These are phyloP conservation scores for Calephelis virginiensis DNA, from an alignment of 1,140 invertebrate species.

Conservation along the genomic window DNA sequence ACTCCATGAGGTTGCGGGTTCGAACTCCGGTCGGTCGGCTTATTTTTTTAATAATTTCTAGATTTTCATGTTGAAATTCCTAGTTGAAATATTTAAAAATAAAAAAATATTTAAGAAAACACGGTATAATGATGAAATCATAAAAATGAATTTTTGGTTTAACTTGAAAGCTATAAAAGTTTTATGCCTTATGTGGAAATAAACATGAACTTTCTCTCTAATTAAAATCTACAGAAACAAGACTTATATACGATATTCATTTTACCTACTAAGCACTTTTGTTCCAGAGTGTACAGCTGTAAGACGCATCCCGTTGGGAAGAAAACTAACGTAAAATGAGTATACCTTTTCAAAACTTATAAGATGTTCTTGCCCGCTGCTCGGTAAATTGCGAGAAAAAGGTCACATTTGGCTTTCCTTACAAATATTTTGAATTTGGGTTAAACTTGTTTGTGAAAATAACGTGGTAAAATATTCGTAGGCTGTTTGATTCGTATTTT, in stretches of 20 bases:
- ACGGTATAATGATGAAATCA: too few relatives aligned
- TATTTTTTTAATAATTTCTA: too few relatives aligned
- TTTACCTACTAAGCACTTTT: background rate
- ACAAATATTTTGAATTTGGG: constrained; percentile 23
- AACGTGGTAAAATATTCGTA: constrained; percentile 6
- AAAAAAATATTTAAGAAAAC: too few relatives aligned
- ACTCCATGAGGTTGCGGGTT: too few relatives aligned
- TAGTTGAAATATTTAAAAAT: too few relatives aligned
- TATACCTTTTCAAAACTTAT: constrained; percentile 21
- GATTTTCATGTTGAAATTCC: too few relatives aligned
- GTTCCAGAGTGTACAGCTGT: background rate
- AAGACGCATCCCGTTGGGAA: background rate
- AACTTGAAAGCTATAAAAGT: too few relatives aligned
- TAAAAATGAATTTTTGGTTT: too few relatives aligned
- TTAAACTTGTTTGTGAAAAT: constrained; percentile 16
- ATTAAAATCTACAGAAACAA: too few relatives aligned
- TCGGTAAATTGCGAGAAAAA: constrained; percentile 37
- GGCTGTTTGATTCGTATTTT: constrained; percentile 5
- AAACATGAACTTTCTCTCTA: too few relatives aligned
- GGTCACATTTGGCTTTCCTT: constrained; percentile 23
- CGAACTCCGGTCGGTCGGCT: too few relatives aligned
- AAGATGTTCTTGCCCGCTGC: constrained; percentile 29
- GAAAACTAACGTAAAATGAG: constrained; percentile 5
- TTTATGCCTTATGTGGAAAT: too few relatives aligned
- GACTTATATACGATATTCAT: background rate